Percentiles rank a stretch among this genome's conserved stretches.
These are phyloP conservation scores for Corydoras sp. DNA, from an alignment of 2,113 vertebrate genomes.

Conservation along the genomic window DNA sequence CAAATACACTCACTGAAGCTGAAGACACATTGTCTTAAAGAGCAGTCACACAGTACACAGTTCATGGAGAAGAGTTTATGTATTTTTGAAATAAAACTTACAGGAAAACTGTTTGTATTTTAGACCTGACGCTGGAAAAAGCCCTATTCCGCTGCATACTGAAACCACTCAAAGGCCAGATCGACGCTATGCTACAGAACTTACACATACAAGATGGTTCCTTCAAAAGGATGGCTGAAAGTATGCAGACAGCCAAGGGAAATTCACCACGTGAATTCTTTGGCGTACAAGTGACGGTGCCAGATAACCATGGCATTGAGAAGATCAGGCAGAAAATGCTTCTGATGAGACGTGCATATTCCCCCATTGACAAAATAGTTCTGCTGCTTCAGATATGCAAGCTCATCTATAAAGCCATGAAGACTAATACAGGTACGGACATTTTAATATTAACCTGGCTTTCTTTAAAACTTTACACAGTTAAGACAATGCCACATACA, in stretches of 20 bases:
- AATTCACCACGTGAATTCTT: constrained; percentile 52
- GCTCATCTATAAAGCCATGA: constrained; percentile 61
- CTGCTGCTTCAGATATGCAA: constrained; percentile 70
- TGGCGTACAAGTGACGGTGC: constrained; percentile 49
- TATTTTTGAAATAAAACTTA: background rate
- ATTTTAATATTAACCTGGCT: background rate
- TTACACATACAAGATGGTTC: constrained; percentile 56
- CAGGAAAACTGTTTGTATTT: background rate
- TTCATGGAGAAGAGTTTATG: too few relatives aligned
- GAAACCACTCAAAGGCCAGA: constrained; percentile 62
- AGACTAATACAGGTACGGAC: constrained; percentile 52
- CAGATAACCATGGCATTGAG: constrained; percentile 52
- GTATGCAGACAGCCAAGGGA: constrained; percentile 51
- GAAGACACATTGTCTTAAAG: too few relatives aligned
- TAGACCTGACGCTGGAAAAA: constrained; percentile 66
- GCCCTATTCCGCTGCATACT: constrained; percentile 64
- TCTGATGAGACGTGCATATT: constrained; percentile 60
- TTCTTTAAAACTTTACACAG: too few relatives aligned
- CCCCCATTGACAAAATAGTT: constrained; percentile 64
- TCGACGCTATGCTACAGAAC: constrained; percentile 51
- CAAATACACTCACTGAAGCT: background rate
- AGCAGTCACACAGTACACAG: too few relatives aligned
- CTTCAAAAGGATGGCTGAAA: constrained; percentile 54
- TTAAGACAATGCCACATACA: too few relatives aligned
- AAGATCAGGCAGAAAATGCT: constrained; percentile 63